Evolutionary conservation across 2,113 vertebrate species (phyloP).

Genomic region (Antechinus flavipes): DNA sequence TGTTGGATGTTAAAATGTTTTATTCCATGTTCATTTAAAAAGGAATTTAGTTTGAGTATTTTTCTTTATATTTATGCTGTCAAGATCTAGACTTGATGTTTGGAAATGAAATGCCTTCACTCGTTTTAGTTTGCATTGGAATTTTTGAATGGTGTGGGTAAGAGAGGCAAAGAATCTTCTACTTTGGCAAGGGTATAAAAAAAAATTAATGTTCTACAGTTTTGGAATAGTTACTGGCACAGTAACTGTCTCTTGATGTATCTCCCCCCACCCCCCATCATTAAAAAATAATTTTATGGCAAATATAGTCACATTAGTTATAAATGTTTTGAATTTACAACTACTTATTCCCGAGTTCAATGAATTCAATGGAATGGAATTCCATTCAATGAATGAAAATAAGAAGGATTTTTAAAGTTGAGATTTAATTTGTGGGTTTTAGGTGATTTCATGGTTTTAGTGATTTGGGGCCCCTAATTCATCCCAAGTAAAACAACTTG

Average conservation of each 20-base stretch:
- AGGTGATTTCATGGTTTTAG: neutral
- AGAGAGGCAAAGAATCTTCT: neutral
- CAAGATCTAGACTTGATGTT: constrained; percentile 31
- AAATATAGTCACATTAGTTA: neutral
- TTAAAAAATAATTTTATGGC: constrained; percentile 20
- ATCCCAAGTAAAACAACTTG: neutral
- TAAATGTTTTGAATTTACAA: constrained; percentile 44
- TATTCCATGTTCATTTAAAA: constrained; percentile 6
- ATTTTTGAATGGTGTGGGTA: constrained; percentile 36
- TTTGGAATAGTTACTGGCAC: constrained; percentile 4
- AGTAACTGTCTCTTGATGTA: constrained; percentile 4
- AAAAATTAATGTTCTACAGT: neutral
- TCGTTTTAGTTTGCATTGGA: neutral
- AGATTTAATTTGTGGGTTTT: constrained; percentile 1
- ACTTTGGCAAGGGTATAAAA: constrained; percentile 4
- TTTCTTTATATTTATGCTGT: constrained; percentile 27
- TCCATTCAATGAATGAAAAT: constrained; percentile 6
- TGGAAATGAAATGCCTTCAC: neutral
- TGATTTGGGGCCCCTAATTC: neutral
- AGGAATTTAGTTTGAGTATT: constrained; percentile 3
- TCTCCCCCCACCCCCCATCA: neutral
- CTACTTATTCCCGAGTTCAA: neutral
- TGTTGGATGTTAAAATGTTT: constrained; percentile 49
- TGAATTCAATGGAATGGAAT: constrained; percentile 10
- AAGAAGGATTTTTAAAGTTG: neutral